Conservation (phyloP, 2,888 invertebrate species). For the Parochlus steinenii region DNA sequence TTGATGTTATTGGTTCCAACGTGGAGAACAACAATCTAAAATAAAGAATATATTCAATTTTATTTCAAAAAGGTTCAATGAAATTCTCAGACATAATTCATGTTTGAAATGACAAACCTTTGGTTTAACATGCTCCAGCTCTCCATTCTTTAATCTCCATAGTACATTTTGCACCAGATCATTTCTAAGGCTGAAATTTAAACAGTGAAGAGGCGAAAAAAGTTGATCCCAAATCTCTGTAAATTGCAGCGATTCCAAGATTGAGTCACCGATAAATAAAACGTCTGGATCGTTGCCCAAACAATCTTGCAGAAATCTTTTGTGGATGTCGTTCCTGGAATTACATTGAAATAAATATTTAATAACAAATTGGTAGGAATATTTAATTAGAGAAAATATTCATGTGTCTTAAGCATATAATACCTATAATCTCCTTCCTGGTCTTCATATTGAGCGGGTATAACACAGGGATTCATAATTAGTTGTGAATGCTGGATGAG, state of each 20-base stretch:
- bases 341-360: too few species aligned
- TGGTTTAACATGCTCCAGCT: constrained; percentile 73
- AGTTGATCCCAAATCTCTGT: constrained; percentile 73
- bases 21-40: constrained; percentile 65
- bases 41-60: constrained; percentile 9
- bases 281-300: constrained; percentile 86
- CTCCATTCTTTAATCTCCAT: constrained; percentile 81
- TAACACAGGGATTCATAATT: too few species aligned
- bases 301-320: constrained; percentile 67
- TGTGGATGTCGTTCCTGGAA: too few species aligned
- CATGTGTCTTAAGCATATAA: too few species aligned
- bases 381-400: too few species aligned
- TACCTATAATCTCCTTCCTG: too few species aligned
- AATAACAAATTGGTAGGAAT: too few species aligned
- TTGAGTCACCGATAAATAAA: constrained; percentile 78
- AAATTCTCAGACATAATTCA: neutral
- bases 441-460: too few species aligned
- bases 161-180: constrained; percentile 79
- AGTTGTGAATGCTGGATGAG: too few species aligned
- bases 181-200: constrained; percentile 69
- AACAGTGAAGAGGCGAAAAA: constrained; percentile 84
- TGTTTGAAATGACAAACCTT: constrained; percentile 39
- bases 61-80: too few species aligned
- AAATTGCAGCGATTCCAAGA: constrained; percentile 64
- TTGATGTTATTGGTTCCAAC: constrained; percentile 80